Evolutionary conservation across 2,113 vertebrate species (phyloP).

Genomic region (Amblyornis subalaris): DNA sequence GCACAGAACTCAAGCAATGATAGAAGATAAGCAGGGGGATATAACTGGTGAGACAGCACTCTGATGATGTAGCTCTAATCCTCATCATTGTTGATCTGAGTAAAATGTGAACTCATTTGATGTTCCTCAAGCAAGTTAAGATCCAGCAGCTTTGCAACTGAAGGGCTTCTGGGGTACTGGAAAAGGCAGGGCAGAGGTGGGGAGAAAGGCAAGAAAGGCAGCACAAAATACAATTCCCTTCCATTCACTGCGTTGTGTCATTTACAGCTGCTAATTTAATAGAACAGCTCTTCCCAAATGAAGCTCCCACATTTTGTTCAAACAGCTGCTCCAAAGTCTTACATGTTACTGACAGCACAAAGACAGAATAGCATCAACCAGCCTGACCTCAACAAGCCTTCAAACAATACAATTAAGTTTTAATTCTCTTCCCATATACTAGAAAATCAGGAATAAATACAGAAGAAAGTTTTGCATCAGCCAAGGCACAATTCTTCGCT

Average conservation of each 20-base stretch:
- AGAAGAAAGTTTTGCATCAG: not conserved
- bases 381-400: not conserved
- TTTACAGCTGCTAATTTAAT: not conserved
- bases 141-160: not conserved
- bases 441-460: not conserved
- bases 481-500: not conserved
- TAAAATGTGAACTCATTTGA: not conserved
- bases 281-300: not conserved
- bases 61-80: not conserved
- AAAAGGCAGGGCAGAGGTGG: not conserved
- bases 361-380: not conserved
- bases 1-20: conserved; percentile 14
- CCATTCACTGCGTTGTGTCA: not conserved
- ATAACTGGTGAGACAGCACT: not conserved
- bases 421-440: not conserved
- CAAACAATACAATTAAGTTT: not conserved
- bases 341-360: not conserved
- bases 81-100: not conserved
- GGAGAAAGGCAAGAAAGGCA: not conserved
- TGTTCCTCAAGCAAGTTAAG: not conserved
- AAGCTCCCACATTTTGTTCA: not conserved
- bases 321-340: not conserved
- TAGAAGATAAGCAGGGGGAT: not conserved
- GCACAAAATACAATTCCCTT: not conserved
- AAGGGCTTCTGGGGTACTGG: not conserved